phyloP scores from a whole-genome alignment of 2,797 vertebrate genomes.

The Anisognathus igniventris region DNA sequence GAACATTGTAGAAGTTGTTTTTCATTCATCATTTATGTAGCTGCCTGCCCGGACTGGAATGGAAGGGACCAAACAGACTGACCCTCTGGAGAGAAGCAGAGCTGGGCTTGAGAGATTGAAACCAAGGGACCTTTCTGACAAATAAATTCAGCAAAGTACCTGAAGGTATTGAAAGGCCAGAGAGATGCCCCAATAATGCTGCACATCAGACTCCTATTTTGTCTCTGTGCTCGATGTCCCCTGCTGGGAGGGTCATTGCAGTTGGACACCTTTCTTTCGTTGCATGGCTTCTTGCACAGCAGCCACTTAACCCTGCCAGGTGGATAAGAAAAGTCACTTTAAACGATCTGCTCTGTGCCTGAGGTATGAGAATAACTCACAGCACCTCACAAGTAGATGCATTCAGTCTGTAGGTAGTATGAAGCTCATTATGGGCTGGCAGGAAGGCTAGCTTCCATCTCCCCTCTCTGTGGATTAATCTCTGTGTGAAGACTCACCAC shows the following conservation, averaged over 20 bases:
- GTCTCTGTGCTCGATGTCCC: rapidly evolving
- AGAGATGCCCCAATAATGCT: not conserved
- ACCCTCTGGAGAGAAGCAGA: not conserved
- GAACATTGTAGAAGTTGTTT: not conserved
- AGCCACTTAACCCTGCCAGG: not conserved
- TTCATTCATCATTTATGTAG: not conserved
- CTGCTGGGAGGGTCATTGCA: not conserved
- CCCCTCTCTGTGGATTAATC: not conserved
- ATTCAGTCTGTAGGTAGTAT: not conserved
- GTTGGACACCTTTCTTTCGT: not conserved
- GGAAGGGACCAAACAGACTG: not conserved
- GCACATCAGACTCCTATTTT: not conserved
- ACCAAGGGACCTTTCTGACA: not conserved
- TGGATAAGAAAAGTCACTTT: not conserved
- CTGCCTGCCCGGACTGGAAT: not conserved
- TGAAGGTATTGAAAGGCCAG: not conserved
- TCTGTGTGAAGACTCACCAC: not conserved
- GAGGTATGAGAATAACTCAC: not conserved
- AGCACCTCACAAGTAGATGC: not conserved
- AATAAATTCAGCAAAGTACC: not conserved
- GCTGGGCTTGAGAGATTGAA: not conserved
- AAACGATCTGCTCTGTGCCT: not conserved
- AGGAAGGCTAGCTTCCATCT: not conserved
- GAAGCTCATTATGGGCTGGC: not conserved
- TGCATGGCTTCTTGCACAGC: not conserved